Evolutionary conservation across 1,140 invertebrate species (phyloP), one percentile per base, ranked within the genome.

Genomic region (Ptiloglossa arizonensis): DNA sequence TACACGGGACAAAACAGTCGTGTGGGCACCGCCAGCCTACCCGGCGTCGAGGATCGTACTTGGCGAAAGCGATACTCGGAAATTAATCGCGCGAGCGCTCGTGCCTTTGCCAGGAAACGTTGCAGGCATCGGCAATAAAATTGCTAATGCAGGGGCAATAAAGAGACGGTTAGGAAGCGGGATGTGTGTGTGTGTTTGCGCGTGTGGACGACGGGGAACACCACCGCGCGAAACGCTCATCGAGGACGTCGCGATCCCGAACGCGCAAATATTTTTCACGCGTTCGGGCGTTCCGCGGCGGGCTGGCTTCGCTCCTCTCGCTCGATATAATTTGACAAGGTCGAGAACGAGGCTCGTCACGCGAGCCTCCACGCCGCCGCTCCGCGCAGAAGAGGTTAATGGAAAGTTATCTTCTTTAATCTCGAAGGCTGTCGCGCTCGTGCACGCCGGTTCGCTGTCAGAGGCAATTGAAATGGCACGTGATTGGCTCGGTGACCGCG

Each of bases 371-470:
- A 22, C 64, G 27, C 32, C 64, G 52, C 38, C 41, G 27, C 62
- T 59, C 41, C 63, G 27, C 17, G 54, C 50, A 69, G 41, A 76
- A 60, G 73, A 60, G 73, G 73, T 76, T 76, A 76, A 76, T 76
- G 44, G 73, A 76, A 76, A 76, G 66, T 76, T 76, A 76, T 76
- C 73, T 76, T 76, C 64, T 76, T 76, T 76, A 76, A 76, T 76
- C 73, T 76, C 54, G 73, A 76, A 76, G 73, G 64, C 73, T 69
- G 73, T 76, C 66, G 73, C 54, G 66, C 73, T 75, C 73, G 73
- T 59, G 41, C 64, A 22, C 73, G 66, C 54, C 54, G 41, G 50
- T 54, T 32, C 50, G 63, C 54, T 57, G 52, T 69, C 66, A 59
- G 29, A 41, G 44, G 44, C 73, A 76, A 76, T 76, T 76, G 73